These are phyloP conservation scores for Brachionus manjavacas DNA, from an alignment of 1,140 invertebrate genomes.

Conservation along the genomic window DNA sequence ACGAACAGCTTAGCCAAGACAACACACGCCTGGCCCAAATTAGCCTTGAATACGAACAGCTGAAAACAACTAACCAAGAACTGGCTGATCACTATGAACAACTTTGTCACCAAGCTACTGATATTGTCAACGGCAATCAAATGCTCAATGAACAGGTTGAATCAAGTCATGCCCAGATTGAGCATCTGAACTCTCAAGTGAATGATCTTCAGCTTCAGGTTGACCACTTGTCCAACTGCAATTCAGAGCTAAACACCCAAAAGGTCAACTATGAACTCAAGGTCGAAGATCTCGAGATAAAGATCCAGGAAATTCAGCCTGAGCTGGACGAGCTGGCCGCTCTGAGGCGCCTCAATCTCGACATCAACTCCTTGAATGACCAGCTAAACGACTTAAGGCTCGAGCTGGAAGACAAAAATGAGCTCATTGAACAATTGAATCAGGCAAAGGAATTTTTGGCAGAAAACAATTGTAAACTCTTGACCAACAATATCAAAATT, in stretches of 20 bases:
- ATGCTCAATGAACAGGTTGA: neutral
- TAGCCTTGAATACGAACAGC: conserved; percentile 15
- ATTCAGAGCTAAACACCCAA: conserved; percentile 37
- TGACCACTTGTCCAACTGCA: conserved; percentile 18
- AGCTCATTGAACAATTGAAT: conserved; percentile 28
- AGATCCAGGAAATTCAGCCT: neutral
- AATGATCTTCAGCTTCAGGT: neutral
- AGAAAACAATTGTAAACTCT: conserved; percentile 26
- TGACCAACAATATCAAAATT: conserved; percentile 40
- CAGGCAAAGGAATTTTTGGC: conserved; percentile 39
- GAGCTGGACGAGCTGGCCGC: neutral
- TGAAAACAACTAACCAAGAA: conserved; percentile 5
- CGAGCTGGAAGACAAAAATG: conserved; percentile 21
- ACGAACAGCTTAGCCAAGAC: neutral
- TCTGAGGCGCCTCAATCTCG: neutral
- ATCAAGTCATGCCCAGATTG: neutral
- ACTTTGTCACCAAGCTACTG: conserved; percentile 9
- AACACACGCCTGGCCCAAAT: conserved; percentile 22
- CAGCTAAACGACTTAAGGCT: neutral
- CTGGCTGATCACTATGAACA: neutral
- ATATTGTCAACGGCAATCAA: conserved; percentile 41
- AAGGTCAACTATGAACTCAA: conserved; percentile 17
- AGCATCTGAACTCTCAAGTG: neutral
- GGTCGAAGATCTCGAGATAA: neutral
- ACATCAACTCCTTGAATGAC: neutral